These are phyloP conservation scores for Jordanella pulchra DNA, from an alignment of 2,797 vertebrate genomes.

Conservation along the genomic window DNA sequence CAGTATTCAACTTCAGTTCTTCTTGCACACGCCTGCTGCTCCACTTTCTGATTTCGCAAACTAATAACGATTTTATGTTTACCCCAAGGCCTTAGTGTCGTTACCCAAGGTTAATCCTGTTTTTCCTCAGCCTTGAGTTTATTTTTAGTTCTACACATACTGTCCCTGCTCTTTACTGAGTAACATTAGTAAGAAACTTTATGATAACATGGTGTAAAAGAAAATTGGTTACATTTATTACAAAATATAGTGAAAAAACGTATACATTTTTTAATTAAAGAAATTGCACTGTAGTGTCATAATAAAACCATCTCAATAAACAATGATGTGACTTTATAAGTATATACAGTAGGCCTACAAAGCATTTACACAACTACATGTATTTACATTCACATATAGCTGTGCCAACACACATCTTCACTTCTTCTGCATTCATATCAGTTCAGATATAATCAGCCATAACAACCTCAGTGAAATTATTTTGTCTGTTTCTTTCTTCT, in stretches of 20 bases:
- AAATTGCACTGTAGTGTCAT: background rate
- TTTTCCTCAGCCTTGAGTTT: too few species aligned
- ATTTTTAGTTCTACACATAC: too few species aligned
- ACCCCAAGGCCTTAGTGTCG: too few species aligned
- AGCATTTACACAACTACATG: background rate
- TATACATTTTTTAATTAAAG: background rate
- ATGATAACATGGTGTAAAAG: background rate
- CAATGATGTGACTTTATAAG: background rate
- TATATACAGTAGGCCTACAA: background rate
- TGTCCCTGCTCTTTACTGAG: background rate
- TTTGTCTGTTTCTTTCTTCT: conserved; percentile 7
- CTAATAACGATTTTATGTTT: too few species aligned
- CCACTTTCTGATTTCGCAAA: too few species aligned
- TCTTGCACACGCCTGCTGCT: too few species aligned
- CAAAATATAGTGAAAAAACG: background rate
- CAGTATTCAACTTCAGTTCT: too few species aligned
- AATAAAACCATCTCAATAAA: background rate
- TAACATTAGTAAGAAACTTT: background rate
- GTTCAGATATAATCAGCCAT: background rate
- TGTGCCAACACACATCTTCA: background rate
- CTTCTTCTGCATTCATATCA: conserved; percentile 11
- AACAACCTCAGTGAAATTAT: background rate
- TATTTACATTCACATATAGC: conserved; percentile 4
- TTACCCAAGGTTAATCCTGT: too few species aligned
- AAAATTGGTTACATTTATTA: background rate